Conservation (phyloP, 30 jellyfish, hydroid and myxozoan species). For the Turritopsis rubra region DNA sequence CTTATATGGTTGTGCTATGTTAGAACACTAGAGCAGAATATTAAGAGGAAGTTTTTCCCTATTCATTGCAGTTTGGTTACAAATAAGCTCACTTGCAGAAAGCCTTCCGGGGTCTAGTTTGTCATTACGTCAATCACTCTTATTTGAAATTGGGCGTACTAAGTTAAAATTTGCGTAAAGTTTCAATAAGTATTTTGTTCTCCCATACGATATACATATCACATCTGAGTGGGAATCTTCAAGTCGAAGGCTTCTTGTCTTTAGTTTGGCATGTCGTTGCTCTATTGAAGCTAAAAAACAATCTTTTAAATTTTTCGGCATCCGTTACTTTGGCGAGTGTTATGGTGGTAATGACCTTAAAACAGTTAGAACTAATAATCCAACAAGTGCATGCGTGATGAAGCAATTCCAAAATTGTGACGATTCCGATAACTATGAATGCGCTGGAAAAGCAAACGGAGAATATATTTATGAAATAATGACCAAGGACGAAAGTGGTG, state of each 20-base stretch:
- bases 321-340: constrained; percentile 16
- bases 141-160: too few relatives aligned
- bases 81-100: too few relatives aligned
- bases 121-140: too few relatives aligned
- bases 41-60: too few relatives aligned
- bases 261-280: constrained; percentile 26
- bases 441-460: constrained; percentile 23
- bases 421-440: not conserved
- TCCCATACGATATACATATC: too few relatives aligned
- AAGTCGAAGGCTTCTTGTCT: not conserved
- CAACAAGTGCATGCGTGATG: not conserved
- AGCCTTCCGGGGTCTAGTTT: too few relatives aligned
- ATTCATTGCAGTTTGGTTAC: too few relatives aligned
- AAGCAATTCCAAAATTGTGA: not conserved
- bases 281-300: not conserved
- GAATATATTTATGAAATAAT: constrained; percentile 7
- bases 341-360: constrained; percentile 5
- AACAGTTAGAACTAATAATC: not conserved
- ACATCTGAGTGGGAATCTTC: too few relatives aligned
- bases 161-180: too few relatives aligned
- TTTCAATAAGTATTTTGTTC: too few relatives aligned
- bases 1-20: too few relatives aligned
- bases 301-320: not conserved
- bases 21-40: too few relatives aligned
- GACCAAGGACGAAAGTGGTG: not conserved